Conservation (phyloP, 2,797 vertebrate genomes). For the Perodicticus potto region DNA sequence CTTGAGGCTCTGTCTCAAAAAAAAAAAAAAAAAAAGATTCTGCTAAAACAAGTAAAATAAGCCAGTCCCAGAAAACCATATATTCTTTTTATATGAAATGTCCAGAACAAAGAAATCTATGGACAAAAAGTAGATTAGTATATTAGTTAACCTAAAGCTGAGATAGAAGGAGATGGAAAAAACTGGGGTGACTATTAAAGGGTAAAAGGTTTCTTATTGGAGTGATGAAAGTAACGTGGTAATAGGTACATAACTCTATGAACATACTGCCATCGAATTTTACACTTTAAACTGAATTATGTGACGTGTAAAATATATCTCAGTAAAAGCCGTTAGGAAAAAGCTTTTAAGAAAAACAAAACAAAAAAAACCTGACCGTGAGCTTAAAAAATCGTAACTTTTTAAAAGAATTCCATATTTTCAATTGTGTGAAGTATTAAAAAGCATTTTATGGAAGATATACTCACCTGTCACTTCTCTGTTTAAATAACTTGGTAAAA, state of each 20-base stretch:
- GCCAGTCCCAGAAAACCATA: not conserved
- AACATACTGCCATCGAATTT: not conserved
- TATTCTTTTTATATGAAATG: not conserved
- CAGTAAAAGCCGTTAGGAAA: not conserved
- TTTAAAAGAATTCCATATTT: not conserved
- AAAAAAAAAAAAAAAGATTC: too few relatives aligned
- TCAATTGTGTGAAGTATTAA: not conserved
- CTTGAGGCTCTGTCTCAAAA: too few relatives aligned
- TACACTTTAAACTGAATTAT: not conserved
- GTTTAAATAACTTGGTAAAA: not conserved
- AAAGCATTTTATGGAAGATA: not conserved
- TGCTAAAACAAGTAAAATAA: not conserved
- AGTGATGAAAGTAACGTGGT: not conserved
- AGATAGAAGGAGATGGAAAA: not conserved
- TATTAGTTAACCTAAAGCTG: not conserved
- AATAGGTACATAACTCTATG: not conserved
- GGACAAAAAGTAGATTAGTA: not conserved
- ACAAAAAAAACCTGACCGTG: too few relatives aligned
- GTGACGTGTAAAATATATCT: not conserved
- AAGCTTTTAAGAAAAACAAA: not conserved
- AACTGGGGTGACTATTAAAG: not conserved
- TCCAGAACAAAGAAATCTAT: not conserved
- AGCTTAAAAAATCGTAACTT: too few relatives aligned
- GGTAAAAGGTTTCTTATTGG: not conserved
- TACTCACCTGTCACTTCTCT: not conserved